Conservation (phyloP, 2,888 invertebrate genomes). For the Agonopterix arenella region DNA sequence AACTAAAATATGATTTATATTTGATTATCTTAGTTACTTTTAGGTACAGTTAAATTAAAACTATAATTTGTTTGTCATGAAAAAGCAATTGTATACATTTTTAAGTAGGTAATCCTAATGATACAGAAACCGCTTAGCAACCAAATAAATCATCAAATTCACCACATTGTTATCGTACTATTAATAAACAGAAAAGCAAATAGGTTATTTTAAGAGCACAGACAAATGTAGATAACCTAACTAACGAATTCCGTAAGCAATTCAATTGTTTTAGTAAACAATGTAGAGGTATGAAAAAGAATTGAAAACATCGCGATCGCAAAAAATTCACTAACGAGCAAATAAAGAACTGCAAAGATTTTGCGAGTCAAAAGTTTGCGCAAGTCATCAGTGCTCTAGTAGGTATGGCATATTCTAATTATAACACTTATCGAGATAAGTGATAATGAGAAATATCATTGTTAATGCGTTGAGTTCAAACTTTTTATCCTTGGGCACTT, state of each 20-base stretch:
- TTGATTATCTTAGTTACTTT: too few species aligned
- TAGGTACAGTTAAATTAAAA: too few species aligned
- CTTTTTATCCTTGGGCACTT: not conserved
- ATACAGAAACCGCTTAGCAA: not conserved
- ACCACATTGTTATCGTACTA: slow-evolving; percentile 15
- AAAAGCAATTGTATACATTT: not conserved
- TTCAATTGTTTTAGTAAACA: slow-evolving; percentile 23
- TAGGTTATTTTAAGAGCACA: slow-evolving; percentile 19
- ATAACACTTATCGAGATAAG: slow-evolving; percentile 28
- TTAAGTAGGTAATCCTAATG: not conserved
- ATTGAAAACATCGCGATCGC: slow-evolving; percentile 22
- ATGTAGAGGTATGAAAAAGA: slow-evolving; percentile 12
- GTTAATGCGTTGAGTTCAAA: too few species aligned
- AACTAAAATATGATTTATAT: too few species aligned
- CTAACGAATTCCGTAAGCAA: slow-evolving; percentile 27
- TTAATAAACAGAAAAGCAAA: slow-evolving; percentile 27
- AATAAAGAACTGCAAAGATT: slow-evolving; percentile 15
- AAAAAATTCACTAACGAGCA: slow-evolving; percentile 34
- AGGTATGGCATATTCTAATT: slow-evolving; percentile 43
- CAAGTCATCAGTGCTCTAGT: slow-evolving; percentile 25
- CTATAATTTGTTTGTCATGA: not conserved
- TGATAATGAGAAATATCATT: too few species aligned
- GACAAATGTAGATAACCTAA: slow-evolving; percentile 9
- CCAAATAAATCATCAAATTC: slow-evolving; percentile 8
- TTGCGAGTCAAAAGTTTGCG: slow-evolving; percentile 24